These are phyloP conservation scores for Illadopsis cleaveri DNA, from an alignment of 2,113 vertebrate genomes.

Conservation along the genomic window DNA sequence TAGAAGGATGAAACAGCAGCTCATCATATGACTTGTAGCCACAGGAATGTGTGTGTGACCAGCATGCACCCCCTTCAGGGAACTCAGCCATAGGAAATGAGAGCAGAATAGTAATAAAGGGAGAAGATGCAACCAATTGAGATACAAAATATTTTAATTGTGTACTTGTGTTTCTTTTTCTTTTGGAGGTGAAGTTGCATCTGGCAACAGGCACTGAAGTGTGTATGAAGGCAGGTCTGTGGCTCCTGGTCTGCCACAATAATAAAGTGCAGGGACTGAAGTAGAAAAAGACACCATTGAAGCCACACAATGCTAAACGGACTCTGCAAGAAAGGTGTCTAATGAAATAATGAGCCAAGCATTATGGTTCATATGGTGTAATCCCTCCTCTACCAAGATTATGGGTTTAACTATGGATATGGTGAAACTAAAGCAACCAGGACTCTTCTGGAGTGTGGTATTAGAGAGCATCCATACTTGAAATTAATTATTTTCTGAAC, in stretches of 20 bases:
- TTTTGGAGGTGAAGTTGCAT: neutral
- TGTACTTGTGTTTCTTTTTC: neutral
- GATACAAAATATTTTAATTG: neutral
- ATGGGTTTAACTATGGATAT: neutral
- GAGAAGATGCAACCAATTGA: neutral
- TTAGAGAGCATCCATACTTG: accelerated
- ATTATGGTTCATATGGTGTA: neutral
- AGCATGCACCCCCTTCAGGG: neutral
- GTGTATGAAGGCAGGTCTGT: neutral
- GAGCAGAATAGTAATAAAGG: neutral
- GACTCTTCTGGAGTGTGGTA: neutral
- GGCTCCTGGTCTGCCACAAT: accelerated
- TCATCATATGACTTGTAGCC: neutral
- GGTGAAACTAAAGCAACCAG: neutral
- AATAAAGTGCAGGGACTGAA: neutral
- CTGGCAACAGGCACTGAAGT: neutral
- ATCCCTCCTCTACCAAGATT: neutral
- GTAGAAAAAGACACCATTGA: neutral
- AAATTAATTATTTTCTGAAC: neutral
- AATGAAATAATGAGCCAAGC: neutral
- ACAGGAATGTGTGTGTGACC: accelerated
- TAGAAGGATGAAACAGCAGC: neutral
- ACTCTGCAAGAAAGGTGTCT: neutral
- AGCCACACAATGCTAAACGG: neutral
- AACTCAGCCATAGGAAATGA: neutral